Evolutionary conservation across 2,113 vertebrate species (phyloP).

Genomic region (Nycticebus coucang): DNA sequence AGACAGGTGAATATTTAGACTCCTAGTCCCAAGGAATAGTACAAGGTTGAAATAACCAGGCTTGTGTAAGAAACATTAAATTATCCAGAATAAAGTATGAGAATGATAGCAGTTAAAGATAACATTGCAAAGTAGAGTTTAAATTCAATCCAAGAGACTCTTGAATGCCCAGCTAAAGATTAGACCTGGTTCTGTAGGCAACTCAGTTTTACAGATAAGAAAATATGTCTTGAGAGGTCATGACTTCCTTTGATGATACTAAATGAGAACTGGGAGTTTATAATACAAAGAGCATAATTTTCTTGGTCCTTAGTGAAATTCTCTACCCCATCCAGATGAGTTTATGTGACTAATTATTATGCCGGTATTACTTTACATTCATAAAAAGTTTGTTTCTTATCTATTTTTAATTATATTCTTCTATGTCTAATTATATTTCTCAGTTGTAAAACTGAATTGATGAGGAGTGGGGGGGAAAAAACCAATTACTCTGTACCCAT

Average conservation of each 20-base stretch:
- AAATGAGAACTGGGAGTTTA: conserved; percentile 19
- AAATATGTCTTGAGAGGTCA: conserved; percentile 60
- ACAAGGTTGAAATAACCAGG: neutral
- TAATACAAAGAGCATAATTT: conserved; percentile 18
- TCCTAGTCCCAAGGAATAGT: neutral
- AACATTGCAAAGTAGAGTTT: conserved; percentile 57
- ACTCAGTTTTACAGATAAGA: conserved; percentile 70
- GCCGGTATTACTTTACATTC: conserved; percentile 24
- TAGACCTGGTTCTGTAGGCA: conserved; percentile 49
- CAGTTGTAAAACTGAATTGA: conserved; percentile 50
- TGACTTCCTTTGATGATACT: conserved; percentile 38
- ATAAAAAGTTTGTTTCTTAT: conserved; percentile 14
- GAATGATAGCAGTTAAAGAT: conserved; percentile 34
- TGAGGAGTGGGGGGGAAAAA: neutral
- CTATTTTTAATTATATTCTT: neutral
- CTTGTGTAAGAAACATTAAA: conserved; percentile 30
- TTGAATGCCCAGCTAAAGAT: conserved; percentile 27
- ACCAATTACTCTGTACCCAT: conserved; percentile 19
- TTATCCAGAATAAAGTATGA: conserved; percentile 39
- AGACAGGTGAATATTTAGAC: neutral
- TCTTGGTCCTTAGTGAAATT: conserved; percentile 37
- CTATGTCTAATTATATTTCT: conserved; percentile 41
- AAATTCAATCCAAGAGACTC: conserved; percentile 53
- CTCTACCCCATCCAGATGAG: neutral
- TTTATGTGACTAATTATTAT: conserved; percentile 6